These are phyloP conservation scores for Microchirus variegatus DNA, from an alignment of 2,797 vertebrate species.

Conservation along the genomic window DNA sequence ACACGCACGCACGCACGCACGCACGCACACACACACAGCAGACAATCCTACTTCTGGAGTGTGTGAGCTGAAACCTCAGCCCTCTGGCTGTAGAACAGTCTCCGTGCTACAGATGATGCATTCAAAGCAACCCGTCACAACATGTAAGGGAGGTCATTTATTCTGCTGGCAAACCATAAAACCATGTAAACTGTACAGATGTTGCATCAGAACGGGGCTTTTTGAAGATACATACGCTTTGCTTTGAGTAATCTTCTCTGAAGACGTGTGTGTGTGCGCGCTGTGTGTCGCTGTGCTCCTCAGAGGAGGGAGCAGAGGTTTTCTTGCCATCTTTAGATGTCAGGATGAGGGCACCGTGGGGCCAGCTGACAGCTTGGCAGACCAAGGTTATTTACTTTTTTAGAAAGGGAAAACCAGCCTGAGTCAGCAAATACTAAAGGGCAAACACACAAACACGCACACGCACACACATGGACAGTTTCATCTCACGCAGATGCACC, in stretches of 20 bases:
- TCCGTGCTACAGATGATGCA: constrained; percentile 11
- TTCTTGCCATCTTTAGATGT: constrained; percentile 58
- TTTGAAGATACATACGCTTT: constrained; percentile 57
- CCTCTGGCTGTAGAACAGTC: constrained; percentile 24
- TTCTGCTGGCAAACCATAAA: constrained; percentile 44
- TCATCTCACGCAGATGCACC: constrained; percentile 13
- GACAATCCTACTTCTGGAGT: constrained; percentile 30
- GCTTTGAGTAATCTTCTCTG: constrained; percentile 25
- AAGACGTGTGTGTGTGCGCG: constrained; percentile 27
- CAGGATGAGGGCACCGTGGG: constrained; percentile 57
- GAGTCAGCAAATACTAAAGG: constrained; percentile 70
- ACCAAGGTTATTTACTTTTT: constrained; percentile 76
- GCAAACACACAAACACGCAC: constrained; percentile 34
- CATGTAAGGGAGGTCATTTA: constrained; percentile 28
- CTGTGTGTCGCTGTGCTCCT: constrained; percentile 26
- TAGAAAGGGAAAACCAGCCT: constrained; percentile 60
- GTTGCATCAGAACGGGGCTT: constrained; percentile 45
- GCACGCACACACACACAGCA: constrained; percentile 5
- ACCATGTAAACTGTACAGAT: constrained; percentile 33
- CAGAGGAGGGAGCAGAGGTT: constrained; percentile 55
- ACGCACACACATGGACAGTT: constrained; percentile 23
- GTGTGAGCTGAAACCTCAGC: constrained; percentile 29
- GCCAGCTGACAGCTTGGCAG: constrained; percentile 70
- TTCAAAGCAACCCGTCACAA: constrained; percentile 28
- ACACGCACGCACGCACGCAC: constrained; percentile 11